phyloP scores from a whole-genome alignment of 1,140 invertebrate genomes.

The Leucophenga varia region DNA sequence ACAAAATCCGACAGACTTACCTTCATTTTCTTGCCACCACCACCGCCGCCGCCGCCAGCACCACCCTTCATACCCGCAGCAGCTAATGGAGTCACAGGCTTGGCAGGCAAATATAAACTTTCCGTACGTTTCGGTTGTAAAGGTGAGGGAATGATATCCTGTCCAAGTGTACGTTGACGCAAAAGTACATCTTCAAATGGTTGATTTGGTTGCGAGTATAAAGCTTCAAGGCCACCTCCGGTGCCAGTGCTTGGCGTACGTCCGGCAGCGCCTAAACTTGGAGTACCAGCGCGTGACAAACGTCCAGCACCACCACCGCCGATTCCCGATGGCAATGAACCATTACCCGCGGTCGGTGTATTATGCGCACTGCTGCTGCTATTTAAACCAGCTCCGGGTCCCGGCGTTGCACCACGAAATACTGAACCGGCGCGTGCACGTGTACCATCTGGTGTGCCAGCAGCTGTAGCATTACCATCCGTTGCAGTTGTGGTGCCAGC shows the following conservation, averaged over 20 bases:
- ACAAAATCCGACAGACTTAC: too few relatives aligned
- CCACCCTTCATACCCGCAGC: conserved; percentile 56
- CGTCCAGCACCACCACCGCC: conserved; percentile 49
- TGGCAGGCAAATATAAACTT: conserved; percentile 70
- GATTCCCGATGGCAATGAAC: conserved; percentile 59
- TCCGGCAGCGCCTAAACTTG: conserved; percentile 41
- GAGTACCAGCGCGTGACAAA: conserved; percentile 57
- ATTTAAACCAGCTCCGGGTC: too few relatives aligned
- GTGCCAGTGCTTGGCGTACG: conserved; percentile 35
- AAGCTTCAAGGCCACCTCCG: conserved; percentile 27
- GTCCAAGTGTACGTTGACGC: conserved; percentile 76
- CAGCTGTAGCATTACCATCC: conserved; percentile 56
- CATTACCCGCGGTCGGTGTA: conserved; percentile 57
- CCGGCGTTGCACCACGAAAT: conserved; percentile 60
- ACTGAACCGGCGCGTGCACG: conserved; percentile 60
- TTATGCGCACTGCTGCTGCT: conserved; percentile 26
- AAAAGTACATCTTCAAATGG: conserved; percentile 80
- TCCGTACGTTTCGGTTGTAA: conserved; percentile 86
- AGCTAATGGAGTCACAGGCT: conserved; percentile 58
- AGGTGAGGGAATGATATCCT: conserved; percentile 82
- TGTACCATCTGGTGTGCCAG: conserved; percentile 59
- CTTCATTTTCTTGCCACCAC: conserved; percentile 56
- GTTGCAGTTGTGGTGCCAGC: conserved; percentile 38
- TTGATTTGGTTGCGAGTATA: conserved; percentile 51
- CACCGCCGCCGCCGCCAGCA: conserved; percentile 56